These are phyloP conservation scores for Epizoanthus fatuus DNA, from an alignment of 92 coral and sea anemone species.

Conservation along the genomic window DNA sequence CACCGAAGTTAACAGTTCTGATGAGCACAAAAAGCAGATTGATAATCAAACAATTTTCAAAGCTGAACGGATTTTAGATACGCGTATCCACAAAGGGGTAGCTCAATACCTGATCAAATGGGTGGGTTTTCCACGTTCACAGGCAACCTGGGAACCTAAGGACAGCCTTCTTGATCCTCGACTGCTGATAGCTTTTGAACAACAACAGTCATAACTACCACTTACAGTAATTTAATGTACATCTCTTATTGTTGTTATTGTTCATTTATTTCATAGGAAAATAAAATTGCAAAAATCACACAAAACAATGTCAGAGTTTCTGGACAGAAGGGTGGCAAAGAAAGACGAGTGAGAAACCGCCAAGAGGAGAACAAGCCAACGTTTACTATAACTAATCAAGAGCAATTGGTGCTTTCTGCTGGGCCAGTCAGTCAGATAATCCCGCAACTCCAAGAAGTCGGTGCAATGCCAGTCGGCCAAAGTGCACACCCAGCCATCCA, in stretches of 20 bases:
- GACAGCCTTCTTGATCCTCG: too few relatives aligned
- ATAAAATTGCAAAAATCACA: too few relatives aligned
- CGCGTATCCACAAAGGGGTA: neutral
- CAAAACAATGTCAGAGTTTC: slow-evolving; percentile 41
- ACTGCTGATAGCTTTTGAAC: too few relatives aligned
- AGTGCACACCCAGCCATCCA: too few relatives aligned
- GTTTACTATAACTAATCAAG: slow-evolving; percentile 48
- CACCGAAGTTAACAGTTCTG: too few relatives aligned
- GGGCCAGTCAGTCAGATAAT: too few relatives aligned
- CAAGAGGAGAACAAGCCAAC: slow-evolving; percentile 22
- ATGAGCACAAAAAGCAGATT: neutral
- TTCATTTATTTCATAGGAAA: too few relatives aligned
- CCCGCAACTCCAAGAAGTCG: too few relatives aligned
- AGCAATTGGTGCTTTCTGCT: slow-evolving; percentile 13
- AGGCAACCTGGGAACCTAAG: slow-evolving; percentile 31
- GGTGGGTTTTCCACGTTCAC: slow-evolving; percentile 27
- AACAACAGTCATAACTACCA: too few relatives aligned
- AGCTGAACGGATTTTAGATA: slow-evolving; percentile 1
- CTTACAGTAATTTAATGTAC: too few relatives aligned
- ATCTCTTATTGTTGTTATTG: too few relatives aligned
- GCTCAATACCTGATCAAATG: slow-evolving; percentile 3
- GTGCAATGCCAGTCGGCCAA: too few relatives aligned
- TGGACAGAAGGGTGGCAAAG: slow-evolving; percentile 60
- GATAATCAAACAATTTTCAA: slow-evolving; percentile 4
- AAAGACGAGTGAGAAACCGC: neutral